Evolutionary conservation across 2,113 vertebrate species (phyloP), one percentile per base, ranked within the genome.

Genomic region (Salvelinus fontinalis): DNA sequence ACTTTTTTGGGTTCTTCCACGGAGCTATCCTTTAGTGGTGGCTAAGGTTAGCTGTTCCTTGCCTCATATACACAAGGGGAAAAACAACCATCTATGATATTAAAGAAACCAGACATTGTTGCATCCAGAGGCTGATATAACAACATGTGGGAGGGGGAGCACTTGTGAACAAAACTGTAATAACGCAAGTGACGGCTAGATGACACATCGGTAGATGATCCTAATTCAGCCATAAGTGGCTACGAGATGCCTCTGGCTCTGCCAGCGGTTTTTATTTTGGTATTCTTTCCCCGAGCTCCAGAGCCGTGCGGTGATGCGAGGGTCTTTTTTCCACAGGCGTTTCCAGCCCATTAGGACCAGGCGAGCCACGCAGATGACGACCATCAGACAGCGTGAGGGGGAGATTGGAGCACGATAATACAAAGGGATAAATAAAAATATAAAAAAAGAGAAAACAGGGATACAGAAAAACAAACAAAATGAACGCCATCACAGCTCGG

Each of bases 281-380:
- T 73, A 86, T 77, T 81, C 79, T 88, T 74, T 57, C 51, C 16
- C 51, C n/a, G 60, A 54, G 16, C 16, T 16, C 60, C 62, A 54
- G 3, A 29, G 29, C 57, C 5, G 69, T 57, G 69, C 65, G 65
- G 67, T 34, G 74, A 78, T 65, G 74, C 66, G 31, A 51, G 73
- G 81, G 86, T 79, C 72, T 85, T 80, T 87, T 83, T 74, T 34
- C 74, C 74, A 48, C 69, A 75, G 75, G 75, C 79, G 81, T 87
- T 88, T 88, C 83, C 79, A 83, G 84, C 86, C 91, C 91, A 91
- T 91, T 87, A 92, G 80, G 70, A 81, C 60, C 82, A 67, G 87
- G 79, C 83, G 74, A 87, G 88, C 80, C 86, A 87, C 62, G 26
- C 80, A 83, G 79, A 83, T 67, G 72, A 79, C 49, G 66, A 44